These are phyloP conservation scores for Apodemus speciosus DNA, from an alignment of 2,113 vertebrate genomes.

Conservation along the genomic window DNA sequence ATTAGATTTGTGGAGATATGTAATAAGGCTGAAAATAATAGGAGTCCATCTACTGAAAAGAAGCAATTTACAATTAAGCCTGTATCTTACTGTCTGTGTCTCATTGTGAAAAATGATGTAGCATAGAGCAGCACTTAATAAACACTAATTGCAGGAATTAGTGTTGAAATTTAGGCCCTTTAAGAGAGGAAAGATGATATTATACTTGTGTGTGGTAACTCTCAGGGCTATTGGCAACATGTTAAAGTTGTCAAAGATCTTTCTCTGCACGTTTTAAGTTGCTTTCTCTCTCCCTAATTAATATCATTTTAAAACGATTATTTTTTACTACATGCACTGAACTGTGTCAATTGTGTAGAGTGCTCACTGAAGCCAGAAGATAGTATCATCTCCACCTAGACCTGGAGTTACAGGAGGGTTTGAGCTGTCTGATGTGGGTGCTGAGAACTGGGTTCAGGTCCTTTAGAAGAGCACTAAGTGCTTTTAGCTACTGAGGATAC, in stretches of 20 bases:
- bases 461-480: not conserved
- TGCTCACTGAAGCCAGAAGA: not conserved
- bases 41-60: slow-evolving; percentile 39
- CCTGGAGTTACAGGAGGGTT: not conserved
- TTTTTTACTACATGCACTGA: not conserved
- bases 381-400: not conserved
- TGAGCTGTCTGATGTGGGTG: not conserved
- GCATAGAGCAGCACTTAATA: slow-evolving; percentile 22
- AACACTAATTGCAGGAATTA: slow-evolving; percentile 38
- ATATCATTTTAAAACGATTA: not conserved
- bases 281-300: not conserved
- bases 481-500: not conserved
- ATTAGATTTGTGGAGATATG: slow-evolving; percentile 79
- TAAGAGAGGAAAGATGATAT: not conserved
- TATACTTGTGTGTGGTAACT: not conserved
- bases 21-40: slow-evolving; percentile 65
- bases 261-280: not conserved
- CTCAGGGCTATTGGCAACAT: not conserved
- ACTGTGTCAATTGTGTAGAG: not conserved
- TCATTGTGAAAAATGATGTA: slow-evolving; percentile 49
- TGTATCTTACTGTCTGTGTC: slow-evolving; percentile 17
- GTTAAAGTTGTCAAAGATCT: not conserved
- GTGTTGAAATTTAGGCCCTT: slow-evolving; percentile 11
- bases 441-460: not conserved
- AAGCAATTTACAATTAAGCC: slow-evolving; percentile 60